Conservation (phyloP, 1,140 invertebrate genomes). For the Dreissena rostriformis region DNA sequence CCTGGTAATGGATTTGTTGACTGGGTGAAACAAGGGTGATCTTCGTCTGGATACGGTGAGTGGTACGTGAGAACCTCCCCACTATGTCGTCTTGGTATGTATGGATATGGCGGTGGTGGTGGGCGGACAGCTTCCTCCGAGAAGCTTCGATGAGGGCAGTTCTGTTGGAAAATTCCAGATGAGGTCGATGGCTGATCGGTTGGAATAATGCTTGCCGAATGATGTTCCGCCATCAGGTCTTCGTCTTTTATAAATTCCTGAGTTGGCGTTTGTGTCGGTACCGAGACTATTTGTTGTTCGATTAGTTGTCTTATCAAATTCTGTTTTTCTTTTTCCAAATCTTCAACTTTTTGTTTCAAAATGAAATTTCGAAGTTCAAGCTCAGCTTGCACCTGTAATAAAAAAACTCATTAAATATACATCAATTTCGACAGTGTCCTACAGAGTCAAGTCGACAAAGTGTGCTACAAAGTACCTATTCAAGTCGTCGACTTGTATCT, state of each 20-base stretch:
- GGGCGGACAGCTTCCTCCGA: not conserved
- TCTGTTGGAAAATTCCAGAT: not conserved
- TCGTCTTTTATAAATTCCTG: not conserved
- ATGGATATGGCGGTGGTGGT: not conserved
- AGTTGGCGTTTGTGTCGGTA: not conserved
- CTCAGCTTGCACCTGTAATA: constrained; percentile 21
- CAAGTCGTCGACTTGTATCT: too few species aligned
- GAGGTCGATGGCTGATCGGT: constrained; percentile 21
- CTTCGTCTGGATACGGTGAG: too few species aligned
- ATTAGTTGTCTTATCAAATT: constrained; percentile 4
- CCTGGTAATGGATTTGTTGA: too few species aligned
- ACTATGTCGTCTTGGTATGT: not conserved
- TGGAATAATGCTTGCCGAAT: too few species aligned
- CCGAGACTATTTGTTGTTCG: not conserved
- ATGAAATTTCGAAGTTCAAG: constrained; percentile 21
- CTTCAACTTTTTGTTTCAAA: constrained; percentile 11
- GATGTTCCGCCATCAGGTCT: not conserved
- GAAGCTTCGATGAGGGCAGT: not conserved
- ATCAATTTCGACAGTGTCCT: too few species aligned
- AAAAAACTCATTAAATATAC: not conserved
- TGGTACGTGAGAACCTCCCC: not conserved
- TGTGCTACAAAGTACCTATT: too few species aligned
- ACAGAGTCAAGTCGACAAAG: too few species aligned
- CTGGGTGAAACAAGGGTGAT: too few species aligned
- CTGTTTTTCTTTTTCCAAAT: constrained; percentile 25